Base-by-base conservation (phyloP, 35 echinoderm and acorn worm genomes). In the Stichopus chloronotus region DNA sequence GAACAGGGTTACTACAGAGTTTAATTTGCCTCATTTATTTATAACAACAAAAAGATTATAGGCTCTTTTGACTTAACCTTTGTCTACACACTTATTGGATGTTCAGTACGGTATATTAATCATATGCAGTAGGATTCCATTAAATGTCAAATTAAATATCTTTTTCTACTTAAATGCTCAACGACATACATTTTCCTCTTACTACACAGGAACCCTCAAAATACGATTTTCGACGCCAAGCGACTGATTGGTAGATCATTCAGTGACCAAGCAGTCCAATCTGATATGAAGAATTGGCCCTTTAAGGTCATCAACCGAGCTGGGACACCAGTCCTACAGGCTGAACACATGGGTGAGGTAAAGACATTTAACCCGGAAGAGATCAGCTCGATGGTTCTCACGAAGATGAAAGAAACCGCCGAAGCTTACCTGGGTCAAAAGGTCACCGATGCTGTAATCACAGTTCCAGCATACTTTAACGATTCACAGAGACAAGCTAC, bases 201-300 rank as follows among this genome's bases (percentile, higher is more conserved):
- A 74, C 17, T 74, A 20, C 14, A 74, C 69, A 74, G 69, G 69
- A 74, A 74, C 69, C 69, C 69, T 19, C 8, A 14, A 55, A 25
- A n/a, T 83, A 14, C 97, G 72, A 94, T 98, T 14, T 98, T 98
- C 21, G 96, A 98, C 84, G 96, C 96, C 55, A 98, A 98, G 78
- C 96, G 96, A 16, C 91, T 97, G 53, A 93, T 97, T 60, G 96
- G 96, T 16, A 84, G 96, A 16, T 55, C 55, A 8, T 97, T 95
- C 59, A 91, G 91, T 24, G 96, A 97, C 30, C 11, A 21, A 5
- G 11, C 96, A 59, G 96, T 97, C 6, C 96, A 97, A 25, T 77
- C 94, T 11, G 96, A 97, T 86, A 97, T 95, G 96, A 97, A 97
- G 76, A 92, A 95, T 63, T 97, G 96, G 96, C 92, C 96, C 1